phyloP scores from a whole-genome alignment of 2,797 vertebrate species.

The Balearica regulorum region DNA sequence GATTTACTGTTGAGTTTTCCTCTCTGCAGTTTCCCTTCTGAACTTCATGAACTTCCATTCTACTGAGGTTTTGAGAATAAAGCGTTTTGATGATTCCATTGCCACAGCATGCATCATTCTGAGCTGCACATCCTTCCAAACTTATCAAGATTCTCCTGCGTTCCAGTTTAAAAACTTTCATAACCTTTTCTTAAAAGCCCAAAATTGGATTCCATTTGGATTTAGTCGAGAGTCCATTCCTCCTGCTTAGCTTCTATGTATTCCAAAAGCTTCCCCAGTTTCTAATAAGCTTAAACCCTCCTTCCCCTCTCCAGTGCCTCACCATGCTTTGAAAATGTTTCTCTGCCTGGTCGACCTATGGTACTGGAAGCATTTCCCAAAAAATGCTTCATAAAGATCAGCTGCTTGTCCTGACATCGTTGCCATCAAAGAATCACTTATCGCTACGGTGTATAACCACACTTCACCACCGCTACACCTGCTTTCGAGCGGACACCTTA shows the following conservation, averaged over 20 bases:
- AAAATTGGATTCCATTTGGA: background rate
- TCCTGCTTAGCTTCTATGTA: background rate
- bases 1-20: background rate
- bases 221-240: background rate
- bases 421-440: background rate
- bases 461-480: rapidly evolving
- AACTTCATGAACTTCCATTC: background rate
- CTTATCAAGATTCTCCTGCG: background rate
- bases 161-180: background rate
- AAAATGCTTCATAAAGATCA: background rate
- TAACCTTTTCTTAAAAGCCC: background rate
- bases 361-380: background rate
- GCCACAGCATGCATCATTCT: background rate
- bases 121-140: background rate
- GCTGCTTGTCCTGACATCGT: background rate
- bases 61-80: background rate
- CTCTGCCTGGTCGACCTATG: background rate
- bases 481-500: background rate
- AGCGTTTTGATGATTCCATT: background rate
- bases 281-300: background rate
- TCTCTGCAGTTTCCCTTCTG: background rate
- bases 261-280: background rate
- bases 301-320: background rate
- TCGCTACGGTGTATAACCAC: rapidly evolving
- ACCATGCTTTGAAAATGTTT: background rate